Percentiles rank a stretch among this genome's conserved stretches.
Conservation (phyloP, 2,888 invertebrate species). For the Pammene aurita region DNA sequence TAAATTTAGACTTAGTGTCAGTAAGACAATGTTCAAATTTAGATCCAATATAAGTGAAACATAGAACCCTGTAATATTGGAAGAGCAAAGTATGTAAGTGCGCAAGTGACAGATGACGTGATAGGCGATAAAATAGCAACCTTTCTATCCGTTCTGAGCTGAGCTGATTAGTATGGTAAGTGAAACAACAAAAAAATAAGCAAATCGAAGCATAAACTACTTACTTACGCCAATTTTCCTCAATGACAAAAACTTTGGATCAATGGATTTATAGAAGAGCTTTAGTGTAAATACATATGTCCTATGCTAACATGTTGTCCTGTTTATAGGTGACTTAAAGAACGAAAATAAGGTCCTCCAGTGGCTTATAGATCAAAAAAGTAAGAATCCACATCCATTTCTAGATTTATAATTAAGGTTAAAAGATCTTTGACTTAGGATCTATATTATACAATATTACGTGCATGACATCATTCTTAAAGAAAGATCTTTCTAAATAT, state of each 20-base stretch:
- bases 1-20: too few species aligned
- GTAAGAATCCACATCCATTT: constrained; percentile 90
- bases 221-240: background rate
- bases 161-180: background rate
- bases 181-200: background rate
- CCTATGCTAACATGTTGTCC: constrained; percentile 59
- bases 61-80: too few species aligned
- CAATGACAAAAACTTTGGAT: background rate
- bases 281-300: constrained; percentile 4
- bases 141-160: too few species aligned
- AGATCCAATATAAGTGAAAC: too few species aligned
- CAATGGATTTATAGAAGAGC: constrained; percentile 12
- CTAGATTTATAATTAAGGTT: constrained; percentile 56
- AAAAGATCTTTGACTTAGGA: constrained; percentile 53
- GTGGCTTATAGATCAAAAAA: constrained; percentile 98
- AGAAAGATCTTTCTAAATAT: constrained; percentile 52
- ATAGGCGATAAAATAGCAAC: too few species aligned
- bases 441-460: constrained; percentile 64
- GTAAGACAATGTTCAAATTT: too few species aligned
- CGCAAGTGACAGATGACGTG: too few species aligned
- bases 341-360: constrained; percentile 97
- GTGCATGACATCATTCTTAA: constrained; percentile 83
- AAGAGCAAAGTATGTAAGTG: too few species aligned
- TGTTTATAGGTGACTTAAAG: constrained; percentile 94
- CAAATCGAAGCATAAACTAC: background rate